Base-by-base conservation (phyloP, 2,888 invertebrate genomes). In the Bombylius discolor region DNA sequence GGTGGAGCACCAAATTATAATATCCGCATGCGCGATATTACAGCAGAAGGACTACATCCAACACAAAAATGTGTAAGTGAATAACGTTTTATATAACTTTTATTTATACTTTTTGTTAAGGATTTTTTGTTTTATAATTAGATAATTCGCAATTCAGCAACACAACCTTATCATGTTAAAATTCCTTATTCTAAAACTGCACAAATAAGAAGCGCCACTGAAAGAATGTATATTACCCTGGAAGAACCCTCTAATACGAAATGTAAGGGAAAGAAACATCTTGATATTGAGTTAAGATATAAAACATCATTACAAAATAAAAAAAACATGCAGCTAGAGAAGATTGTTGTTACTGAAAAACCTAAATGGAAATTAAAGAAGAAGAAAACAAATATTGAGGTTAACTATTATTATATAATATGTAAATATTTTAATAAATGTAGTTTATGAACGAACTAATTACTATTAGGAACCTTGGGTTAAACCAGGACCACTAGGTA, bases 271-370 rank as follows among this genome's bases (percentile, higher is more conserved):
- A 71, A 72, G 67, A 70, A 69, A 36, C 79, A 79, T 59, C 80
- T 87, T 13, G 85, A 87, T 64, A 85, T 85, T 68, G 81, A 82
- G 64, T 76, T 87, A 59, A 76, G 85, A 39, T 87, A 86, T 68
- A 79, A 80, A 62, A 78, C 79, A 53, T 76, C 80, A 32, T 76
- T 78, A 5, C 65, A 64, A 14, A 67, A 68, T 57, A 71, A 68
- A 57, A 55, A 75, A 70, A 81, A 80, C 65, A 73, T 78, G 61
- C 77, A 81, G 63, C 72, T 86, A 69, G 85, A 86, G 78, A 74
- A 72, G 63, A 70, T 72, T 56, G 66, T 68, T 36, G 68, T 70
- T 32, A 68, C 66, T 31, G 71, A 73, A 31, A 51, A 36, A 36
- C 34, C 34, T 8, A 36, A 36, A 71, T 50, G 87, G 87, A 54